These are phyloP conservation scores for Torymus aiolomorphi DNA, from an alignment of 2,888 invertebrate genomes.

Conservation along the genomic window DNA sequence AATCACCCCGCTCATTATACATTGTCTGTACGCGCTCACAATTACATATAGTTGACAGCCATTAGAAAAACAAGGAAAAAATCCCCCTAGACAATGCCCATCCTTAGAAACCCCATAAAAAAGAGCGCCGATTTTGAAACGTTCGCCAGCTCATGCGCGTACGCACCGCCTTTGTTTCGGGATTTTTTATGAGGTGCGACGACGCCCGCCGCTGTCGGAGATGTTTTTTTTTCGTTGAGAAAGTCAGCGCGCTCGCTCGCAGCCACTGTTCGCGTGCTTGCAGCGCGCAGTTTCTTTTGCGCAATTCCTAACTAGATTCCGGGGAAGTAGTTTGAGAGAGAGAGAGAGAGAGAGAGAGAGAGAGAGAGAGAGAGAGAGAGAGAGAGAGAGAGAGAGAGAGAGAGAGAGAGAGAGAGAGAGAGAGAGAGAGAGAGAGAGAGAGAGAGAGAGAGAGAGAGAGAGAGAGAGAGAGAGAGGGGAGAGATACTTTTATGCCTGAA, in stretches of 20 bases:
- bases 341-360: too few relatives aligned
- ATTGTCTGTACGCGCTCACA: too few relatives aligned
- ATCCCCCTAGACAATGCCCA: constrained; percentile 31
- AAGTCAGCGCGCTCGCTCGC: constrained; percentile 13
- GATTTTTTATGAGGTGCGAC: constrained; percentile 41
- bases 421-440: too few relatives aligned
- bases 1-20: too few relatives aligned
- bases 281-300: constrained; percentile 33
- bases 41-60: too few relatives aligned
- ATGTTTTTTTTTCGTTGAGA: constrained; percentile 48
- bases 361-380: too few relatives aligned
- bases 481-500: background rate
- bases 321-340: constrained; percentile 31
- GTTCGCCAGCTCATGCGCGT: background rate
- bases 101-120: constrained; percentile 34
- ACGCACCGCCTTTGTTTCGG: constrained; percentile 39
- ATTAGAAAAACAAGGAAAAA: constrained; percentile 5
- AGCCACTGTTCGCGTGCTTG: background rate
- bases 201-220: constrained; percentile 10
- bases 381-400: too few relatives aligned
- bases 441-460: too few relatives aligned
- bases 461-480: too few relatives aligned
- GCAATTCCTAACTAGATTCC: constrained; percentile 35
- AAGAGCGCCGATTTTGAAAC: constrained; percentile 43
- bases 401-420: too few relatives aligned